Evolutionary conservation across 2,888 invertebrate species (phyloP), one percentile per base, ranked within the genome.

Genomic region (Agrypnus murinus): DNA sequence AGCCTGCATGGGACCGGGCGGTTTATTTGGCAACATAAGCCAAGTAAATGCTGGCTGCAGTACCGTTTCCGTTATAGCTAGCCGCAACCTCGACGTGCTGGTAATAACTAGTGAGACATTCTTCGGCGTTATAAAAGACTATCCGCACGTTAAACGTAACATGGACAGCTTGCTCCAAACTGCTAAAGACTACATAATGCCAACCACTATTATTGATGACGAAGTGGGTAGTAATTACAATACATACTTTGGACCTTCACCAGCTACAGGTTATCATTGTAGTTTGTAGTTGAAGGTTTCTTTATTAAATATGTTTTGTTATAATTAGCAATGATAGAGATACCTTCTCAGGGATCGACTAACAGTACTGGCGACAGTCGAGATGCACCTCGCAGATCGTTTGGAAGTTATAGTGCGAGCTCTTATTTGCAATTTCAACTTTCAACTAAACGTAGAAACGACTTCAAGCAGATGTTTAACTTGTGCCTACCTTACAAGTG

Each of bases 1-100:
- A 14, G 86, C 87, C 1, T 87, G 86, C 74, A 87, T 88, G 87
- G 88, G 88, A 0, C 86, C 87, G 0, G 88, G 88, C 8, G 88
- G 88, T 2, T 87, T 88, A 86, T 87, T 88, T 73, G 88, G 88
- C 1, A 88, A 88, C 71, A 87, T 88, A 72, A 83, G 84, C 72
- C 87, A 87, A 6, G 84, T 84, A 1, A 75, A 79, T 1, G 85
- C 82, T 77, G 87, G 86, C 74, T 78, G 86, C 53, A 86, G 87
- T 0, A 82, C 85, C 78, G 87, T 88, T 1, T 87, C 86, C 65
- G 83, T 87, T 0, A 77, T 85, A 0, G 88, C 88, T 4, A 85
- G 87, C 1, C 84, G 87, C 68, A 88, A 89, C 76, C 86, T 87
- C 65, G 88, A 89, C 76, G 81, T 88, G 36, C 77, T 89, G 14